Percentiles rank a stretch among this genome's conserved stretches.
Evolutionary conservation across 2,797 vertebrate species (phyloP).

Genomic region (Enoplosus armatus): DNA sequence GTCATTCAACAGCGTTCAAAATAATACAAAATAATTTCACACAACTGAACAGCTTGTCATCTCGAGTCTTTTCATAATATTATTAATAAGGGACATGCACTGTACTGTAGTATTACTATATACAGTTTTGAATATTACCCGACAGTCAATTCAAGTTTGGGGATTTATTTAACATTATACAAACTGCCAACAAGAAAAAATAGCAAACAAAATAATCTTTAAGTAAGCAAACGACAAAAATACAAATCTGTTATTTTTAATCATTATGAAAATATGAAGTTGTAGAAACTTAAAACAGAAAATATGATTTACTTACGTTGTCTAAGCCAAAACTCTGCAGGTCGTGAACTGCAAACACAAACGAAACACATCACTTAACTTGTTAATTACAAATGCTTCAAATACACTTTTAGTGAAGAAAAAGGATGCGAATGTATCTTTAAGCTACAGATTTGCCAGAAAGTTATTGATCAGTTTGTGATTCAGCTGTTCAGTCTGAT

Average conservation of each 20-base stretch:
- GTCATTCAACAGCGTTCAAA: too few relatives aligned
- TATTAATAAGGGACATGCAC: neutral
- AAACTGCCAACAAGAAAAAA: neutral
- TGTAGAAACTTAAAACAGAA: neutral
- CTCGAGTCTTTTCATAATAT: neutral
- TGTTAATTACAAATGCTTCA: neutral
- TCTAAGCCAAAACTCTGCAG: conserved; percentile 98
- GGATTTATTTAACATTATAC: neutral
- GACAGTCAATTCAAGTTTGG: neutral
- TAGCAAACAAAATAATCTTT: neutral
- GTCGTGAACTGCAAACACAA: conserved; percentile 91
- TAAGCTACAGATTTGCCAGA: neutral
- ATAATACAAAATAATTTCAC: neutral
- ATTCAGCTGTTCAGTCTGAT: neutral
- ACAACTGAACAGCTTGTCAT: neutral
- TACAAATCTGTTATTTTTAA: too few relatives aligned
- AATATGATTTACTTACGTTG: conserved; percentile 88
- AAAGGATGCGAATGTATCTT: neutral
- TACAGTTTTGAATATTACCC: neutral
- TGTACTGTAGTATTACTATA: neutral
- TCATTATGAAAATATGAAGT: neutral
- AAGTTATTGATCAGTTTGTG: conserved; percentile 13
- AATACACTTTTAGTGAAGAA: neutral
- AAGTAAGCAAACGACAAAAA: neutral
- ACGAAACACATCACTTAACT: neutral